Conservation (phyloP, 1,140 invertebrate species). For the Cydia strobilella region DNA sequence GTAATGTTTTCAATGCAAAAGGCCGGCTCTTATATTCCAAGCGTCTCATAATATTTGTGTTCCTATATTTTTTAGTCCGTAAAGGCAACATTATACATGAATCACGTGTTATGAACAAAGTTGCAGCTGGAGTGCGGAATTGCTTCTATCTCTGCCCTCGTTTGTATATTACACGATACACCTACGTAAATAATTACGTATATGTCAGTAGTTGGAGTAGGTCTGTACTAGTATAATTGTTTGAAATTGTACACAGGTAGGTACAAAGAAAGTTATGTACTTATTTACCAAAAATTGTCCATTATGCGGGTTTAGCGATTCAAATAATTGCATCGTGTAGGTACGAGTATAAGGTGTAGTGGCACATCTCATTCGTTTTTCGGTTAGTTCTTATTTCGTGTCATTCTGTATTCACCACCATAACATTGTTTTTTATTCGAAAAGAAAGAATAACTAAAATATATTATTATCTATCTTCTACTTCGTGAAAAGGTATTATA, state of each 20-base stretch:
- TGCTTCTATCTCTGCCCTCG: constrained; percentile 20
- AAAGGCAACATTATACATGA: constrained; percentile 28
- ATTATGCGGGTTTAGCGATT: too few relatives aligned
- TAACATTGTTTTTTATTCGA: too few relatives aligned
- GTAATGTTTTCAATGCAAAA: not conserved
- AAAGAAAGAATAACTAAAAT: too few relatives aligned
- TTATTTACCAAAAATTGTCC: too few relatives aligned
- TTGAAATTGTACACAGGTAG: not conserved
- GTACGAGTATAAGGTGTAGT: too few relatives aligned
- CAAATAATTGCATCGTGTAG: too few relatives aligned
- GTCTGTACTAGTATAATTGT: not conserved
- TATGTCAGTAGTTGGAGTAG: not conserved
- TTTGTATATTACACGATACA: constrained; percentile 17
- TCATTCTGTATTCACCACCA: too few relatives aligned
- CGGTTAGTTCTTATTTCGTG: too few relatives aligned
- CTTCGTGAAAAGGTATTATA: too few relatives aligned
- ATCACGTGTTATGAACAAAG: constrained; percentile 32
- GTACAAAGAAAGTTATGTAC: not conserved
- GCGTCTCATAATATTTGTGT: constrained; percentile 31
- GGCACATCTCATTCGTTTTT: too few relatives aligned
- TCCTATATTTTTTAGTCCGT: constrained; percentile 28
- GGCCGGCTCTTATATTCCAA: constrained; percentile 10
- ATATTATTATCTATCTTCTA: too few relatives aligned
- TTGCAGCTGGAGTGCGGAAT: constrained; percentile 27
- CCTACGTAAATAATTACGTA: not conserved